Evolutionary conservation across 2,113 vertebrate genomes (phyloP), one percentile per base, ranked within the genome.

Genomic region (Rutilus rutilus): DNA sequence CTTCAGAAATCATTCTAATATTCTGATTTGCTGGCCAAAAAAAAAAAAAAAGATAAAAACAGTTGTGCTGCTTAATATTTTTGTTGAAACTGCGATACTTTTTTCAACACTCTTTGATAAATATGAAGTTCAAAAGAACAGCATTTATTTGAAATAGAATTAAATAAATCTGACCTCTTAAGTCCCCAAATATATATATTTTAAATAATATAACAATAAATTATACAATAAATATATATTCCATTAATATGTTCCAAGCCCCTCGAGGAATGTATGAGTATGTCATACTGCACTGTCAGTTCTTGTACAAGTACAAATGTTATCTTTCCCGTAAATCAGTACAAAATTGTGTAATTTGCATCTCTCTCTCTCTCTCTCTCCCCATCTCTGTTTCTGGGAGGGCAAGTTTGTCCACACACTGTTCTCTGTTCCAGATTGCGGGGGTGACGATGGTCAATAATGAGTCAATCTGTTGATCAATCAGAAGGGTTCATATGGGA

Each of bases 391-490:
- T 54, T 1, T 76, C 33, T 14, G 33, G 15, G 27, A 47, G 11
- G 23, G 19, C 6, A 2, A 19, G 52, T 54, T 4, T 60, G 11
- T 8, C 42, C 7, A 2, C 12, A 79, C 23, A 80, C 10, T 80
- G 36, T 54, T 10, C 33, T 1, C 52, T 79, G n/a, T 71, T 85
- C 76, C 65, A 74, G 36, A 33, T 27, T 82, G 52, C 4, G 69
- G 78, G 71, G 30, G 21, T 88, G 89, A 14, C 52, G 78, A 52
- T 45, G 67, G 71, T 85, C 84, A 89, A 82, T 78, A 86, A 62
- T 89, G 88, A 89, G 74, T 85, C 86, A 88, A 27, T 30, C 19
- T 54, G 74, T 76, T 83, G 65, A 84, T 86, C 82, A 77, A 59
- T 60, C 21, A 5, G 6, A n/a, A 54, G 76, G 25, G 85, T 87